phyloP scores from a whole-genome alignment of 2,113 vertebrate species.

The Daboia siamensis region DNA sequence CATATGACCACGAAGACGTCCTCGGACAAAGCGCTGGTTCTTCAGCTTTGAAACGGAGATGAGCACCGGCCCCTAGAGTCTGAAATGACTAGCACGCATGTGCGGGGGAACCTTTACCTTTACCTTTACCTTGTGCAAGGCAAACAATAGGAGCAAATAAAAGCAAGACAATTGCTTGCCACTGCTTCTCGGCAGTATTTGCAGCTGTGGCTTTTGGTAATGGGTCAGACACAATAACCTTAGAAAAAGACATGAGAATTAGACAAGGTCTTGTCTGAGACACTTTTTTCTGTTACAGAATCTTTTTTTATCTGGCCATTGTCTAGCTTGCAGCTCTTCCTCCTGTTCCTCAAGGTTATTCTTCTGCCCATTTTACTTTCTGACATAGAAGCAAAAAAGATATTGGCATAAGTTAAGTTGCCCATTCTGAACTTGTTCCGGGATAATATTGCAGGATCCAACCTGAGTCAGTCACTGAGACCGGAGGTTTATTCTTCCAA shows the following conservation, averaged over 20 bases:
- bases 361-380: background rate
- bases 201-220: conserved; percentile 30
- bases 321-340: background rate
- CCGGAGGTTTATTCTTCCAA: no score
- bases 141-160: conserved; percentile 27
- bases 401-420: background rate
- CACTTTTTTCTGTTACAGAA: background rate
- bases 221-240: background rate
- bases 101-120: no score
- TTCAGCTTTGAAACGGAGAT: no score
- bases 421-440: background rate
- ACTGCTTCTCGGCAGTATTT: background rate
- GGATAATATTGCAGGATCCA: no score
- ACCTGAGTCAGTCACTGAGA: no score
- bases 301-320: background rate
- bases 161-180: conserved; percentile 10
- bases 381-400: background rate
- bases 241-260: background rate
- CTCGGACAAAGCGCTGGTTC: no score
- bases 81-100: no score
- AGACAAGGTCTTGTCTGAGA: background rate
- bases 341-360: background rate
- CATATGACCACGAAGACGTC: no score
- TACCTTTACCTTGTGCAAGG: background rate
- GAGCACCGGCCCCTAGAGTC: no score